A percentile compares a stretch with the other conserved stretches of the same genome.
Evolutionary conservation across 2,888 invertebrate species (phyloP).

Genomic region (Oscheius sp.): DNA sequence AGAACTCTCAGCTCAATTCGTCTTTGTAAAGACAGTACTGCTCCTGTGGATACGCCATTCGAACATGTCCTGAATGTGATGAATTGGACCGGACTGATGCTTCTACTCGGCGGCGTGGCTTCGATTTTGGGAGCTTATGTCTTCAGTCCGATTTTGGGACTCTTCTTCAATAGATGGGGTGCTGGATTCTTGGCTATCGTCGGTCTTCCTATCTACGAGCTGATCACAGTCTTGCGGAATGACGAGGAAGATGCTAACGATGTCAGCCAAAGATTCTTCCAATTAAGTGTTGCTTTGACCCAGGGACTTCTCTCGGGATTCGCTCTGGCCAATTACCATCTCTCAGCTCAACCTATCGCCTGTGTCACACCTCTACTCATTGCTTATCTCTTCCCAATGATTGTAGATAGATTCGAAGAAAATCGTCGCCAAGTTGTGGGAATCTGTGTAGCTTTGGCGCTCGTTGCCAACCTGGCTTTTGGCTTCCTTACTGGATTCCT

Average conservation of each 20-base stretch:
- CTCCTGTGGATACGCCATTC: not conserved
- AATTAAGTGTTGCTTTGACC: conserved; percentile 1
- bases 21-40: too few species aligned
- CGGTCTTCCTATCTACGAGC: conserved; percentile 12
- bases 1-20: too few species aligned
- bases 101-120: conserved; percentile 2
- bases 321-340: conserved; percentile 26
- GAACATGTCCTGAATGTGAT: not conserved
- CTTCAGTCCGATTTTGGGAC: not conserved
- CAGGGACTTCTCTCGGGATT: conserved; percentile 16
- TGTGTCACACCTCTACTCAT: conserved; percentile 2
- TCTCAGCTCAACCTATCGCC: conserved; percentile 10
- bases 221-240: not conserved
- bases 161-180: conserved; percentile 2
- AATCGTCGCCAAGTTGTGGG: not conserved
- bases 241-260: conserved; percentile 2
- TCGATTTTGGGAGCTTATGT: not conserved
- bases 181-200: conserved; percentile 18
- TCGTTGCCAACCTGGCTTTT: conserved; percentile 6
- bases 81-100: conserved; percentile 11
- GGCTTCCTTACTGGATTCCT: not conserved
- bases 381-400: not conserved
- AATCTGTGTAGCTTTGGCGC: not conserved
- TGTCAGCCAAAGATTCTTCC: not conserved
- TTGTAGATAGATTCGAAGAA: not conserved